Conservation (phyloP, 2,888 invertebrate genomes). For the Byasa hedistus region DNA sequence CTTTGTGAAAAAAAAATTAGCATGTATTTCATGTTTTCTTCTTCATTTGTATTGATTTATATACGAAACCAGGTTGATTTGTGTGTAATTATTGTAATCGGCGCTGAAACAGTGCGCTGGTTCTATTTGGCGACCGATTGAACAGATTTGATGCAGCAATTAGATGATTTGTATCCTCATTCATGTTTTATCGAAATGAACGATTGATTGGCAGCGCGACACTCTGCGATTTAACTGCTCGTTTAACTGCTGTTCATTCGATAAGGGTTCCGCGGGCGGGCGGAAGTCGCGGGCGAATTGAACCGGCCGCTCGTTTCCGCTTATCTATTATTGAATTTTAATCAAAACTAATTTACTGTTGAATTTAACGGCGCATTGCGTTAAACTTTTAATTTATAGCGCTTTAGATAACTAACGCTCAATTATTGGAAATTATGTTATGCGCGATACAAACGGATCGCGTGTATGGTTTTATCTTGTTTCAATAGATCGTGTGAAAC, state of each 20-base stretch:
- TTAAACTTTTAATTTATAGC: constrained; percentile 3
- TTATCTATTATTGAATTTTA: constrained; percentile 12
- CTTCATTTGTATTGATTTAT: too few species aligned
- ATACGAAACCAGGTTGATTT: too few species aligned
- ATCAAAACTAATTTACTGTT: constrained; percentile 12
- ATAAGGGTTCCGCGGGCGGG: background rate
- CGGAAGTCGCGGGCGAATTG: background rate
- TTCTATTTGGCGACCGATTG: too few species aligned
- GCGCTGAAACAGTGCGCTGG: too few species aligned
- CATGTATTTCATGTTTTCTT: too few species aligned
- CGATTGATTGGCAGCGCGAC: too few species aligned
- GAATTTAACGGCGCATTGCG: constrained; percentile 1
- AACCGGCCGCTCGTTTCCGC: background rate
- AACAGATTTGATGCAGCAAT: too few species aligned
- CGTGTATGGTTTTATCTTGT: background rate
- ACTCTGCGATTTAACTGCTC: too few species aligned
- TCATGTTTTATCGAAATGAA: too few species aligned
- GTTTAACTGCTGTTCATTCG: constrained; percentile 1
- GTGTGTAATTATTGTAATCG: too few species aligned
- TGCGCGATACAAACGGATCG: background rate
- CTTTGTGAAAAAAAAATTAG: too few species aligned
- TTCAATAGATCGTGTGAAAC: background rate
- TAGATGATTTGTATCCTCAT: too few species aligned
- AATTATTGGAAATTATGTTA: background rate
- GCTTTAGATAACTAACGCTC: constrained; percentile 4